phyloP scores from a whole-genome alignment of 1,140 invertebrate species.

The Adoxophyes honmai region DNA sequence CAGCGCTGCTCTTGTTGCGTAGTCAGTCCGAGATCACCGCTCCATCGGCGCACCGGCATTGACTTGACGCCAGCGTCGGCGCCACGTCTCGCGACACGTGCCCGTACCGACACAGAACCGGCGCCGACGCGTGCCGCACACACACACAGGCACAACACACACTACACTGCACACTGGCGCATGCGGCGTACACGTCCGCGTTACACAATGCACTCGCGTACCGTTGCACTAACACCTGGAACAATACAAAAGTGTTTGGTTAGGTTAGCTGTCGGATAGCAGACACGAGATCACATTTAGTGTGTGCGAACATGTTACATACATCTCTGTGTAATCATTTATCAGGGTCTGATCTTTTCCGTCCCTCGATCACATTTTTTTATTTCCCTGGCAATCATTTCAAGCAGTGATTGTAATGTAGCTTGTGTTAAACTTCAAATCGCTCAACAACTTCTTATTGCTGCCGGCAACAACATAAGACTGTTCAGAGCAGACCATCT shows the following conservation, averaged over 20 bases:
- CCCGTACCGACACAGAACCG: conserved; percentile 31
- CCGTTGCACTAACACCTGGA: conserved; percentile 16
- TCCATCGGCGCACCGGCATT: conserved; percentile 71
- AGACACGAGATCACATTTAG: no score
- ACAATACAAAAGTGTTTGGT: conserved; percentile 2
- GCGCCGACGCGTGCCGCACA: background rate
- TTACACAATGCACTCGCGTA: conserved; percentile 8
- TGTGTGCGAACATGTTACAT: no score
- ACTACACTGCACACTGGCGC: conserved; percentile 24
- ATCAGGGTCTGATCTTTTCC: no score
- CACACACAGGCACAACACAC: conserved; percentile 26
- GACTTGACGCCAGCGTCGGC: conserved; percentile 53
- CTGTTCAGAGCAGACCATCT: no score
- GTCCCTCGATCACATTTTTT: no score
- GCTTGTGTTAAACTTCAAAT: no score
- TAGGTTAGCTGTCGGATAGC: background rate
- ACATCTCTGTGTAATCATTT: no score
- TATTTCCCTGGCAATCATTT: no score
- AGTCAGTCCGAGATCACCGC: conserved; percentile 68
- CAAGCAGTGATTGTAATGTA: no score
- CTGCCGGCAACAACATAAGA: no score
- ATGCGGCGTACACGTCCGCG: conserved; percentile 11
- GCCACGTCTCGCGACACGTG: conserved; percentile 52
- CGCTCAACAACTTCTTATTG: no score
- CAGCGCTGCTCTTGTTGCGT: conserved; percentile 69